phyloP scores from a whole-genome alignment of 2,888 invertebrate genomes.

The Phalangium opilio region DNA sequence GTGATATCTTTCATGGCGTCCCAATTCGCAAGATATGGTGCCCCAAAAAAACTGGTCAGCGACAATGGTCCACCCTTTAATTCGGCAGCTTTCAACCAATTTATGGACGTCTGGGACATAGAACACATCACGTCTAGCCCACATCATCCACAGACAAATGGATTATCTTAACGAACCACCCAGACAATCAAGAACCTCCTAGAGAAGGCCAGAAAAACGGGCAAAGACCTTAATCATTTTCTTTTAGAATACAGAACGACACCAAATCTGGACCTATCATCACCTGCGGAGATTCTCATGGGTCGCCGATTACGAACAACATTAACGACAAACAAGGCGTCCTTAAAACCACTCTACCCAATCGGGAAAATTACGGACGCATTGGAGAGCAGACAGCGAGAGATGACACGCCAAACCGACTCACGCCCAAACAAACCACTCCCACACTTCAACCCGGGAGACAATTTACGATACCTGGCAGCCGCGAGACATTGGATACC shows the following conservation, averaged over 20 bases:
- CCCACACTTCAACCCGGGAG: no score
- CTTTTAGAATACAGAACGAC: constrained; percentile 3
- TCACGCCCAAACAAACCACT: no score
- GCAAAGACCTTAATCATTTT: constrained; percentile 1
- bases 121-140: not conserved
- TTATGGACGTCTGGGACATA: constrained; percentile 1
- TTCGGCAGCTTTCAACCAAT: not conserved
- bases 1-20: constrained; percentile 4
- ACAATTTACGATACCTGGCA: no score
- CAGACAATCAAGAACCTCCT: constrained; percentile 3
- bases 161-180: not conserved
- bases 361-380: no score
- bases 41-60: not conserved
- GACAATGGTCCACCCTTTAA: constrained; percentile 4
- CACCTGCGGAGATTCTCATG: no score
- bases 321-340: no score
- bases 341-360: no score
- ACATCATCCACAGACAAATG: constrained; percentile 3
- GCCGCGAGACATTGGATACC: no score
- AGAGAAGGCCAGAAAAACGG: constrained; percentile 4
- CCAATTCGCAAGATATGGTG: constrained; percentile 2
- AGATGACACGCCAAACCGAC: no score
- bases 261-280: no score
- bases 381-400: no score
- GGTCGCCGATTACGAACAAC: no score